A percentile compares a stretch with the other conserved stretches of the same genome.
These are phyloP conservation scores for Lycophotia porphyrea DNA, from an alignment of 2,888 invertebrate genomes.

Conservation along the genomic window DNA sequence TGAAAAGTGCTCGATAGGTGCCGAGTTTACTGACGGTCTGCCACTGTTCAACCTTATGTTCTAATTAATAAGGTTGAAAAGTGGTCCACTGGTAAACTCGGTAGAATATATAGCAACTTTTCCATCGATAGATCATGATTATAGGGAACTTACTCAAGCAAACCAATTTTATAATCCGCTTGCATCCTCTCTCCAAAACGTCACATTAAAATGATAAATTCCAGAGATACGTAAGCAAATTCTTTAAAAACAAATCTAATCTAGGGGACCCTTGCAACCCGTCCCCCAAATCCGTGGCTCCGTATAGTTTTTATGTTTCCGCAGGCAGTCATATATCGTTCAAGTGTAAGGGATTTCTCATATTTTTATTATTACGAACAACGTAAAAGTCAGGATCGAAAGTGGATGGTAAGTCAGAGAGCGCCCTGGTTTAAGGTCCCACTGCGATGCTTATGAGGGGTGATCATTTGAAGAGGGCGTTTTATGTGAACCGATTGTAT, in stretches of 20 bases:
- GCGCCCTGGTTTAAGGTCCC: constrained; percentile 75
- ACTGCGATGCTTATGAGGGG: constrained; percentile 67
- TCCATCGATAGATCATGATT: constrained; percentile 25
- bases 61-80: too few relatives aligned
- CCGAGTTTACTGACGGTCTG: too few relatives aligned
- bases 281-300: constrained; percentile 49
- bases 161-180: constrained; percentile 21
- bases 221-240: constrained; percentile 44
- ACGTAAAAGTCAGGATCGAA: constrained; percentile 83
- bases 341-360: constrained; percentile 81
- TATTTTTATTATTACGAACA: constrained; percentile 86
- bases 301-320: constrained; percentile 82
- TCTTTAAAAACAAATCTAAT: constrained; percentile 60
- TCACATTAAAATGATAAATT: constrained; percentile 65
- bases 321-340: constrained; percentile 83
- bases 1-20: too few relatives aligned
- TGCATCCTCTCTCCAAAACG: constrained; percentile 33
- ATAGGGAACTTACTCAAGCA: neutral
- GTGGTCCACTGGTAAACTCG: too few relatives aligned
- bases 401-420: constrained; percentile 70
- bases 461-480: constrained; percentile 66
- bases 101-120: neutral
- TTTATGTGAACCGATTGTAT: constrained; percentile 31
- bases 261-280: constrained; percentile 38
- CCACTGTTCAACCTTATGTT: too few relatives aligned